Evolutionary conservation across 2,888 invertebrate species (phyloP), one percentile per base, ranked within the genome.

Genomic region (Acanthosepion pharaonis): DNA sequence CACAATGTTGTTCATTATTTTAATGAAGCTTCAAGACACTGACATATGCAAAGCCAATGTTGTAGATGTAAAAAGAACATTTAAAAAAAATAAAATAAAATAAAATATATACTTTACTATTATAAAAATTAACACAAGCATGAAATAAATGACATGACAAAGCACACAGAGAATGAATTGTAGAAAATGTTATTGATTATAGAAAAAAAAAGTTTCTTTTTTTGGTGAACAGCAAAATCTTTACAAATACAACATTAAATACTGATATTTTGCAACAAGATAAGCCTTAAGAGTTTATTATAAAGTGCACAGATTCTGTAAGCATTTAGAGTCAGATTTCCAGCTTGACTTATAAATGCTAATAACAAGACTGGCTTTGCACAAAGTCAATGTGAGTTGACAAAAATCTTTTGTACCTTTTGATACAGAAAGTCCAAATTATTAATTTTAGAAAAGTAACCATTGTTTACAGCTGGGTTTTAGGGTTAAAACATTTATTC

Each of bases 21-120:
- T 78, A 78, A 78, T 78, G 78, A 78, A n/a, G n/a, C 78, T 78
- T 78, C n/a, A 78, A 33, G 78, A 78, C 78, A 78, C 33, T 78
- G 78, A 78, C n/a, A 33, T 78, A 78, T 78, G 78, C n/a, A 78
- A 78, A 59, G 59, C 59, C 59, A 59, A 78, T 78, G n/a, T 78
- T 78, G n/a, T 33, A 23, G n/a, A 33, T 78, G 78, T 59, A 59
- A 59, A 59, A 23, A 23, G 23, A 78, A 15, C 33, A 3, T 78
- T 42, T 42, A 42, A 42, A 42, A 42, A 42, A 42, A 42, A 42
- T 1, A 42, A 42, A 42, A 42, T 1, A 42, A 42, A 42, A 42
- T 1, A 42, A 42, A 42, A 42, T 42, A 42, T 42, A 42, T 42
- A 42, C 33, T n/a, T 78, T n/a, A 0, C n/a, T 78, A 78, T n/a